These are phyloP conservation scores for Hemibagrus wyckioides DNA, from an alignment of 2,113 vertebrate species.

Conservation along the genomic window DNA sequence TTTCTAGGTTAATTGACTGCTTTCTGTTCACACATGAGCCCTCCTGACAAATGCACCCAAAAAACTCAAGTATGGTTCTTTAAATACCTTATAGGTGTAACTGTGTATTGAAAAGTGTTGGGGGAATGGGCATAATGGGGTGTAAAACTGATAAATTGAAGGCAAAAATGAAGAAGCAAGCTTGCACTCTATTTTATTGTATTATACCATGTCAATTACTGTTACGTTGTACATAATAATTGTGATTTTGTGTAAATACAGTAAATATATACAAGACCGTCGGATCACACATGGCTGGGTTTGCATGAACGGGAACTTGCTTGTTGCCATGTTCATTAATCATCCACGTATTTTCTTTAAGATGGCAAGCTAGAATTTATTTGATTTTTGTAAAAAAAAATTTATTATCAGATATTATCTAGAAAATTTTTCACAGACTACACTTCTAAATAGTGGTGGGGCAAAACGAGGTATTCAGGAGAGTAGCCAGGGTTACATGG, in stretches of 20 bases:
- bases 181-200: too few relatives aligned
- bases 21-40: background rate
- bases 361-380: background rate
- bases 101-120: too few relatives aligned
- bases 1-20: background rate
- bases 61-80: too few relatives aligned
- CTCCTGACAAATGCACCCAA: background rate
- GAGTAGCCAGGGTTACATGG: background rate
- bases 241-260: too few relatives aligned
- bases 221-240: too few relatives aligned
- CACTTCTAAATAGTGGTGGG: background rate
- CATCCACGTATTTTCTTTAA: background rate
- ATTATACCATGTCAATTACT: too few relatives aligned
- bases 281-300: background rate
- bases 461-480: background rate
- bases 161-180: too few relatives aligned
- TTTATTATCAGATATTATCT: background rate
- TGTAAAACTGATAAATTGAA: too few relatives aligned
- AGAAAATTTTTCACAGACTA: background rate
- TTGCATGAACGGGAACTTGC: background rate
- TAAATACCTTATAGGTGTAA: too few relatives aligned
- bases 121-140: background rate
- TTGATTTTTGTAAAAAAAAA: background rate
- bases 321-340: background rate
- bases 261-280: background rate